Evolutionary conservation across 2,113 vertebrate genomes (phyloP).

Genomic region (Dasyornis broadbenti): DNA sequence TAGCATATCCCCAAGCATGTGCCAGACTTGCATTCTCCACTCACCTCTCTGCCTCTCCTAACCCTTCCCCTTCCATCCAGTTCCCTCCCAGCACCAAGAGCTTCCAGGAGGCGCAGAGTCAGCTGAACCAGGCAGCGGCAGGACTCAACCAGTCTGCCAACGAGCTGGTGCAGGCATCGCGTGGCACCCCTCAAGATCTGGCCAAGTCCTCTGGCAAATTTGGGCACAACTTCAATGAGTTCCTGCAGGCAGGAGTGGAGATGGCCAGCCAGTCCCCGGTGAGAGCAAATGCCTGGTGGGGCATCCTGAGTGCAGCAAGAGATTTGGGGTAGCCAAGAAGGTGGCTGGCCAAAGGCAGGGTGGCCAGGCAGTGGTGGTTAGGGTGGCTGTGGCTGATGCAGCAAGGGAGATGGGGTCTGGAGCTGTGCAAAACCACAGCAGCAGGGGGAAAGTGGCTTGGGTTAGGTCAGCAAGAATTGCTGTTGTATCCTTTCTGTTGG

Average conservation of each 20-base stretch:
- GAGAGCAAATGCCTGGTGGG: not conserved
- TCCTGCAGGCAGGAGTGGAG: conserved; percentile 92
- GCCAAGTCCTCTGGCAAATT: conserved; percentile 91
- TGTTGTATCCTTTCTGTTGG: not conserved
- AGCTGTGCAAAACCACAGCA: not conserved
- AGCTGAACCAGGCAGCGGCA: conserved; percentile 86
- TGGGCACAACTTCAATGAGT: conserved; percentile 91
- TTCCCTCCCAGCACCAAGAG: conserved; percentile 90
- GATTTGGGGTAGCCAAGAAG: not conserved
- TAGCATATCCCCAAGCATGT: not conserved
- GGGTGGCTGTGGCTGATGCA: not conserved
- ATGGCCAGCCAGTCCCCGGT: conserved; percentile 96
- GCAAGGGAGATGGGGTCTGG: not conserved
- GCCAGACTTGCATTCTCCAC: not conserved
- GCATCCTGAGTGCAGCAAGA: not conserved
- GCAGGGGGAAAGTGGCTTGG: not conserved
- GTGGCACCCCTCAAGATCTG: conserved; percentile 91
- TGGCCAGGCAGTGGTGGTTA: not conserved
- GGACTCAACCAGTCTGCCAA: conserved; percentile 95
- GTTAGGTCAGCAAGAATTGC: not conserved
- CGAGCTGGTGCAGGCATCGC: conserved; percentile 91
- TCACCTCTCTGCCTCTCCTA: not conserved
- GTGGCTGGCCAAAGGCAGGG: not conserved
- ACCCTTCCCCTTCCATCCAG: conserved; percentile 58
- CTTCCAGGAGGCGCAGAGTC: conserved; percentile 92